These are phyloP conservation scores for Amphilophus citrinellus DNA, from an alignment of 2,113 vertebrate genomes.

Conservation along the genomic window DNA sequence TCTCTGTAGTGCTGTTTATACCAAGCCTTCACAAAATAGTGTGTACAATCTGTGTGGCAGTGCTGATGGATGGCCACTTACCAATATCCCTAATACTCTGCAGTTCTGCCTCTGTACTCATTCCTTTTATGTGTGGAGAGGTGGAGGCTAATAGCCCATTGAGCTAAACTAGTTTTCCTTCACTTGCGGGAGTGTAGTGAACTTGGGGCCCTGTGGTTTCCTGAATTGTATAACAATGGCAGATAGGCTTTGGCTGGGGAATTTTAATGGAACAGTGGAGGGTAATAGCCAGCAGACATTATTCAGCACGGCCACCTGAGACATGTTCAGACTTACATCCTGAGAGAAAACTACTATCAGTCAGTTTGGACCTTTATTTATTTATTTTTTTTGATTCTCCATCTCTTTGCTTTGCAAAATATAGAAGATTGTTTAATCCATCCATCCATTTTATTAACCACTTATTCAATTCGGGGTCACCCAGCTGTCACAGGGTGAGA, in stretches of 20 bases:
- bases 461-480: not conserved
- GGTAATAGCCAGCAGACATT: slow-evolving; percentile 20
- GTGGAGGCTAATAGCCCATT: slow-evolving; percentile 58
- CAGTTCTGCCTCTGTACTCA: slow-evolving; percentile 14
- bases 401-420: not conserved
- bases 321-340: not conserved
- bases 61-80: slow-evolving; percentile 64
- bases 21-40: slow-evolving; percentile 3
- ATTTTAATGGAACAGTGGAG: slow-evolving; percentile 40
- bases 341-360: not conserved
- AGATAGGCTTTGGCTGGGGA: slow-evolving; percentile 29
- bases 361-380: not conserved
- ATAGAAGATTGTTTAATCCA: not conserved
- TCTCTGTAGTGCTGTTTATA: not conserved
- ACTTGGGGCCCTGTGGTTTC: slow-evolving; percentile 33
- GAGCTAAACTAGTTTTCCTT: slow-evolving; percentile 59
- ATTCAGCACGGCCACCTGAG: not conserved
- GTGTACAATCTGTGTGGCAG: not conserved
- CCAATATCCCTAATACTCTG: not conserved
- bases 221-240: slow-evolving; percentile 40
- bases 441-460: not conserved
- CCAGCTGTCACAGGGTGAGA: not conserved
- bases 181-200: slow-evolving; percentile 26
- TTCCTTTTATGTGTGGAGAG: slow-evolving; percentile 24
- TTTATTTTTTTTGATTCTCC: too few relatives aligned